These are phyloP conservation scores for Drosophila subquinaria DNA, from an alignment of 2,888 invertebrate genomes.

Conservation along the genomic window DNA sequence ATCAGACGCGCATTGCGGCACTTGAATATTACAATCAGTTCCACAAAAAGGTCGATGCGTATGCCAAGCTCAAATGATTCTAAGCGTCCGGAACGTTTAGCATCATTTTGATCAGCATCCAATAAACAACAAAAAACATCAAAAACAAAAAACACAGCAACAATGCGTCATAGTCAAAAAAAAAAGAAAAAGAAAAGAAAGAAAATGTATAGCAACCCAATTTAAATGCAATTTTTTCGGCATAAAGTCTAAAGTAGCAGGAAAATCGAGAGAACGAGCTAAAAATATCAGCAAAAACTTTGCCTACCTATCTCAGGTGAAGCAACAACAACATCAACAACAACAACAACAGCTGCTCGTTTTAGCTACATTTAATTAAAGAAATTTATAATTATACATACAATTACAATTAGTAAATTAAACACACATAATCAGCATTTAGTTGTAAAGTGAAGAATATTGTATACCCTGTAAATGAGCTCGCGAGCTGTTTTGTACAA, in stretches of 20 bases:
- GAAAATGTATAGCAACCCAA: conserved; percentile 25
- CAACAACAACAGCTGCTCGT: conserved; percentile 21
- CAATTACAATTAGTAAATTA: conserved; percentile 68
- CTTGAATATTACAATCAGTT: conserved; percentile 91
- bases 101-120: conserved; percentile 26
- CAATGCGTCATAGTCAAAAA: conserved; percentile 63
- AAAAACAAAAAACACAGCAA: conserved; percentile 29
- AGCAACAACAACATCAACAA: conserved; percentile 4
- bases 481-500: conserved; percentile 39
- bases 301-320: background rate
- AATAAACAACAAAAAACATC: conserved; percentile 28
- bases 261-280: conserved; percentile 19
- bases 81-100: conserved; percentile 77
- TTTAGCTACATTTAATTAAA: conserved; percentile 44
- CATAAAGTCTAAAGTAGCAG: conserved; percentile 38
- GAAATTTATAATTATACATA: conserved; percentile 40
- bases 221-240: conserved; percentile 49
- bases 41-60: conserved; percentile 91
- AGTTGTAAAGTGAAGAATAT: conserved; percentile 54
- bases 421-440: conserved; percentile 67
- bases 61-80: conserved; percentile 90
- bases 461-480: conserved; percentile 55
- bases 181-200: conserved; percentile 25
- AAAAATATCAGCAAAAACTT: conserved; percentile 16
- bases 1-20: conserved; percentile 89